Conservation (phyloP, 2,113 vertebrate species). For the Herpetotheres cachinnans region DNA sequence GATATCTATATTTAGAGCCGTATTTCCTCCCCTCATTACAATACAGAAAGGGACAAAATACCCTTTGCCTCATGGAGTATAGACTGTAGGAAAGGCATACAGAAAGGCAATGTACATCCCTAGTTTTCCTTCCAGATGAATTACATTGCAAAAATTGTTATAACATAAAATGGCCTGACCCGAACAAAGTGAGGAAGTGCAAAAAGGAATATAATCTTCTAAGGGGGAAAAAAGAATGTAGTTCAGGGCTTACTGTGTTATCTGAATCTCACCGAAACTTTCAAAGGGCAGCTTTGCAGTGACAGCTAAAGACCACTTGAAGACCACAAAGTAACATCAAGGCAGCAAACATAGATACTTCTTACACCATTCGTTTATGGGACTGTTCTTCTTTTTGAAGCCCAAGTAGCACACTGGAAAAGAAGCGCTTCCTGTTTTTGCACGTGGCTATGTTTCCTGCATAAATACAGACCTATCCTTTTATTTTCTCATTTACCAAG, state of each 20-base stretch:
- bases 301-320: neutral
- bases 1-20: neutral
- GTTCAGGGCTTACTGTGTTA: neutral
- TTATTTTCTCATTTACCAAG: neutral
- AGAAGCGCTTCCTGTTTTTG: neutral
- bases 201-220: neutral
- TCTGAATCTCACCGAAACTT: neutral
- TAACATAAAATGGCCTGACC: neutral
- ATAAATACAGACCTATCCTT: neutral
- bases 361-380: neutral
- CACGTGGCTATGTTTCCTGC: neutral
- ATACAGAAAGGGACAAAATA: constrained; percentile 8
- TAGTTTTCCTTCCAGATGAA: neutral
- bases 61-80: neutral
- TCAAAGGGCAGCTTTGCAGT: neutral
- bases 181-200: neutral
- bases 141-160: neutral
- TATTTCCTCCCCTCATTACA: neutral
- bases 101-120: neutral
- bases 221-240: neutral
- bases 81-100: neutral
- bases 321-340: neutral
- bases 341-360: neutral
- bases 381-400: neutral
- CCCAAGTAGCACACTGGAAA: neutral